These are phyloP conservation scores for Capra hircus DNA, from an alignment of 2,113 vertebrate species.

Conservation along the genomic window DNA sequence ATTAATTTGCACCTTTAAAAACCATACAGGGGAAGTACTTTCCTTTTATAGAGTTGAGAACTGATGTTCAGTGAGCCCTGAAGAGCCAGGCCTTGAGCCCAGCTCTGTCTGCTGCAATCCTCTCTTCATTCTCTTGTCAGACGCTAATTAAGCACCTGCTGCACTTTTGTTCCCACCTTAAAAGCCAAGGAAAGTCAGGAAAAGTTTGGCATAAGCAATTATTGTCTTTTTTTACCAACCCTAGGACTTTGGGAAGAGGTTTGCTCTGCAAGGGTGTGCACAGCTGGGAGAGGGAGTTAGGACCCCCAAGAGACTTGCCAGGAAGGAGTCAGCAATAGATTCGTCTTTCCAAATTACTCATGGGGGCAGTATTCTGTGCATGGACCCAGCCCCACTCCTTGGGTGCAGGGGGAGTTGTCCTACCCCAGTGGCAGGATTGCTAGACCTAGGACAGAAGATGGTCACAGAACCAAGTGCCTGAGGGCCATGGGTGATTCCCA, in stretches of 20 bases:
- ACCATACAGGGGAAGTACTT: background rate
- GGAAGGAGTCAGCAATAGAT: background rate
- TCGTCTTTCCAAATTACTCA: background rate
- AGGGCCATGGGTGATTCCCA: background rate
- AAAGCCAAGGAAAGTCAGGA: background rate
- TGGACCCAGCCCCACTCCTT: background rate
- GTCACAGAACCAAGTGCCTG: background rate
- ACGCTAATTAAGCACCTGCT: background rate
- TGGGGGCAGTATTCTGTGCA: background rate
- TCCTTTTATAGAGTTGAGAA: conserved; percentile 12
- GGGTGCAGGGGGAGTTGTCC: background rate
- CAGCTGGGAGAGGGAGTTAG: background rate
- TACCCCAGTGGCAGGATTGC: background rate
- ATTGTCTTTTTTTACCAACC: background rate
- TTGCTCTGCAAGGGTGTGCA: background rate
- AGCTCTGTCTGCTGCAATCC: background rate
- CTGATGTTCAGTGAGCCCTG: background rate
- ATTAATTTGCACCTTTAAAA: background rate
- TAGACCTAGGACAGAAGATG: background rate
- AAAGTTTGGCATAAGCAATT: background rate
- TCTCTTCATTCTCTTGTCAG: background rate
- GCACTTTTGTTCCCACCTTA: background rate
- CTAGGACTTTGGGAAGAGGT: background rate
- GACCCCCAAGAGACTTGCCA: background rate
- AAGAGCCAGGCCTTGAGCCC: background rate